A percentile compares a stretch with the other conserved stretches of the same genome.
Conservation (phyloP, 1,140 invertebrate species). For the Monochamus saltuarius region DNA sequence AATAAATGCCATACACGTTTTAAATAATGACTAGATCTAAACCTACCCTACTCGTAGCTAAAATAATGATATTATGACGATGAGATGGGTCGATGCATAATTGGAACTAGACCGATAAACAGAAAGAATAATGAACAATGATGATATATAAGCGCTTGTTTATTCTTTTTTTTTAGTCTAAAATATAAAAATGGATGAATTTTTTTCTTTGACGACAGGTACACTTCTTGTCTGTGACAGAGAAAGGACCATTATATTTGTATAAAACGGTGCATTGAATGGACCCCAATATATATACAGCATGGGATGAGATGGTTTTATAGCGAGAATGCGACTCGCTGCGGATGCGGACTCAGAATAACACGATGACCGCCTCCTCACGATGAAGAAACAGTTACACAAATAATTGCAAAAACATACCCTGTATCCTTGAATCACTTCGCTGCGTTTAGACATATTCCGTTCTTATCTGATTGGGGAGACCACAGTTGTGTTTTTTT, state of each 20-base stretch:
- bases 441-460: slow-evolving; percentile 58
- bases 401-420: slow-evolving; percentile 71
- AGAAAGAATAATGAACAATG: slow-evolving; percentile 9
- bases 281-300: slow-evolving; percentile 45
- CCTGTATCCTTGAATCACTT: slow-evolving; percentile 71
- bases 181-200: slow-evolving; percentile 36
- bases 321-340: slow-evolving; percentile 27
- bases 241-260: slow-evolving; percentile 38
- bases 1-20: slow-evolving; percentile 31
- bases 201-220: slow-evolving; percentile 35
- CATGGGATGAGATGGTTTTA: slow-evolving; percentile 33
- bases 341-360: slow-evolving; percentile 31
- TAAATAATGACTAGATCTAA: slow-evolving; percentile 30
- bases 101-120: slow-evolving; percentile 7
- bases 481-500: slow-evolving; percentile 30
- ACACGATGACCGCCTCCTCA: slow-evolving; percentile 44
- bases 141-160: slow-evolving; percentile 18
- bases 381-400: slow-evolving; percentile 63
- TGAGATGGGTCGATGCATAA: slow-evolving; percentile 20
- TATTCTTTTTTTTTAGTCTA: slow-evolving; percentile 35
- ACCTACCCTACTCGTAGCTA: slow-evolving; percentile 39
- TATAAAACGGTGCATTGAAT: slow-evolving; percentile 44
- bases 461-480: slow-evolving; percentile 46
- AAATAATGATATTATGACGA: slow-evolving; percentile 38
- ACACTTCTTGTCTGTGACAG: slow-evolving; percentile 40